A percentile compares a stretch with the other conserved stretches of the same genome.
phyloP scores from a whole-genome alignment of 2,797 vertebrate species.

The Halcyon badia region DNA sequence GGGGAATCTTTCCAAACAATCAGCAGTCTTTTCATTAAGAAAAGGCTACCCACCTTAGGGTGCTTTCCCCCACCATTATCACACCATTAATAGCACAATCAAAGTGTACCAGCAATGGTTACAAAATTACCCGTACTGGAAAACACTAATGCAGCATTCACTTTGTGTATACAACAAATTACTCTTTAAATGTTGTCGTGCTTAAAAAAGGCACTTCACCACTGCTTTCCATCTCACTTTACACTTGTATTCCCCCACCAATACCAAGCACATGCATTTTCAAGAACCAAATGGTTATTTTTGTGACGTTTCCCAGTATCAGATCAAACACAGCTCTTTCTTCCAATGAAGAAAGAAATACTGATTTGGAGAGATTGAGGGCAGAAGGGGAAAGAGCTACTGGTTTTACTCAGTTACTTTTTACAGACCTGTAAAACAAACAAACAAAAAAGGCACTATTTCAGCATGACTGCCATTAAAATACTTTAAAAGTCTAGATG shows the following conservation, averaged over 20 bases:
- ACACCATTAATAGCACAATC: slow-evolving; percentile 5
- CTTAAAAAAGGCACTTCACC: neutral
- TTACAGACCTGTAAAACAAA: neutral
- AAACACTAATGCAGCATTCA: neutral
- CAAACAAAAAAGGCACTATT: neutral
- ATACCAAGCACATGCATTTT: neutral
- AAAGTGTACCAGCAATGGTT: neutral
- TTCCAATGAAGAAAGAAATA: neutral
- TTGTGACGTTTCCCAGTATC: neutral
- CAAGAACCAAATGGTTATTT: neutral
- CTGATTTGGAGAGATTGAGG: neutral
- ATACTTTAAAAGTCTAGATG: neutral
- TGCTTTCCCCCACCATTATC: slow-evolving; percentile 35
- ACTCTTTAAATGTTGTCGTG: neutral
- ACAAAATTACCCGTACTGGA: neutral
- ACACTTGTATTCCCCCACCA: neutral
- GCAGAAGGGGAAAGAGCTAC: neutral
- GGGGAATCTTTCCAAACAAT: neutral
- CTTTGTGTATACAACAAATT: neutral
- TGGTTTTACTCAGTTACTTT: neutral
- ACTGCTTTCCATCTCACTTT: neutral
- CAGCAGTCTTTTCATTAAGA: neutral
- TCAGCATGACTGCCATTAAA: neutral
- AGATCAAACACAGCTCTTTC: neutral
- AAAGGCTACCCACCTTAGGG: neutral